Conservation (phyloP, 1,140 invertebrate species). For the Liolophura sinensis region DNA sequence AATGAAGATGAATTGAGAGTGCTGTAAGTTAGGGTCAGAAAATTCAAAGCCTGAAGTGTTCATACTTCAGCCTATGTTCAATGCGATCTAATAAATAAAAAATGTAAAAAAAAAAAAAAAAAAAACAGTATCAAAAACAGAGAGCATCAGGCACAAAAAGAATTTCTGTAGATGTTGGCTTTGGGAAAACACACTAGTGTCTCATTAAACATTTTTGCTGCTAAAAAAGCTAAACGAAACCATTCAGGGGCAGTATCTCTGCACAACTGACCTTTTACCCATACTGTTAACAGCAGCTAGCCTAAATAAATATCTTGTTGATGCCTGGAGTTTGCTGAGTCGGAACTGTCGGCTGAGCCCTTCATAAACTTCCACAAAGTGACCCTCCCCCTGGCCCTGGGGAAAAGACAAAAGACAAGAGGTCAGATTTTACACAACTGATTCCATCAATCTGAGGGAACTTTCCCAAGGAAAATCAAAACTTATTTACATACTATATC, state of each 20-base stretch:
- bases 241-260: not conserved
- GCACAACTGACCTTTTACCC: slow-evolving; percentile 66
- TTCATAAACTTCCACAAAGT: slow-evolving; percentile 72
- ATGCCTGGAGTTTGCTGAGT: slow-evolving; percentile 71
- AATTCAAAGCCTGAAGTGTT: no score
- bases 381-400: slow-evolving; percentile 47
- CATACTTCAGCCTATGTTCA: no score
- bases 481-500: not conserved
- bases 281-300: slow-evolving; percentile 80
- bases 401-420: slow-evolving; percentile 9
- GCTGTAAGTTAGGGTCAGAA: no score
- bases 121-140: no score
- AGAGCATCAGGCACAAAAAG: no score
- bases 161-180: no score
- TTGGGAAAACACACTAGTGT: no score
- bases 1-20: no score
- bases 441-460: no score
- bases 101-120: no score
- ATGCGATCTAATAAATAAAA: no score
- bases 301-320: slow-evolving; percentile 79
- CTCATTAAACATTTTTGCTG: no score
- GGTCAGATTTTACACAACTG: not conserved
- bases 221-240: not conserved
- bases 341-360: slow-evolving; percentile 73
- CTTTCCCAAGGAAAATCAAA: not conserved